A percentile compares a stretch with the other conserved stretches of the same genome.
These are phyloP conservation scores for Dromiciops gliroides DNA, from an alignment of 2,113 vertebrate species.

Conservation along the genomic window DNA sequence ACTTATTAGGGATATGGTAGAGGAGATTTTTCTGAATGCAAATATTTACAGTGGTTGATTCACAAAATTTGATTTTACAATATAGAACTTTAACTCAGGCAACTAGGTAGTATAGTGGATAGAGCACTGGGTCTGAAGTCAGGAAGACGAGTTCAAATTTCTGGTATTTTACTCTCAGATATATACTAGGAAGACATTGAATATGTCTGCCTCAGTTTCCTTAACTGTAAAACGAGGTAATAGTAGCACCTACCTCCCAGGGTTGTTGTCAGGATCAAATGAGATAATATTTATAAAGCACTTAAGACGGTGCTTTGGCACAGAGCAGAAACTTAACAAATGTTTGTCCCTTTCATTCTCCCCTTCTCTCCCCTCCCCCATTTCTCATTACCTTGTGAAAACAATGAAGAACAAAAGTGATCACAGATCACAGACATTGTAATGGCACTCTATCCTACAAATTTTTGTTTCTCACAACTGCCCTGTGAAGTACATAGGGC, in stretches of 20 bases:
- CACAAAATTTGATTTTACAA: not conserved
- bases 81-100: not conserved
- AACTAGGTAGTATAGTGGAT: not conserved
- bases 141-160: not conserved
- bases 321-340: not conserved
- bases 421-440: not conserved
- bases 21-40: not conserved
- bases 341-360: not conserved
- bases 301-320: not conserved
- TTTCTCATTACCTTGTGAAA: not conserved
- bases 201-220: not conserved
- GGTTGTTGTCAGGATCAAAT: not conserved
- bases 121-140: not conserved
- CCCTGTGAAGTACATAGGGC: not conserved
- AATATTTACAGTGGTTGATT: not conserved
- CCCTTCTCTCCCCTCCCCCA: no score
- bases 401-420: not conserved
- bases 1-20: not conserved
- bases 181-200: not conserved
- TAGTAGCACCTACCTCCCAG: not conserved
- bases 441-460: not conserved
- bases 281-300: not conserved
- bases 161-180: not conserved
- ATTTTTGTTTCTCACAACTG: not conserved
- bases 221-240: not conserved